A percentile compares a stretch with the other conserved stretches of the same genome.
phyloP scores from a whole-genome alignment of 2,888 invertebrate genomes.

The Boloria euphrosyne region DNA sequence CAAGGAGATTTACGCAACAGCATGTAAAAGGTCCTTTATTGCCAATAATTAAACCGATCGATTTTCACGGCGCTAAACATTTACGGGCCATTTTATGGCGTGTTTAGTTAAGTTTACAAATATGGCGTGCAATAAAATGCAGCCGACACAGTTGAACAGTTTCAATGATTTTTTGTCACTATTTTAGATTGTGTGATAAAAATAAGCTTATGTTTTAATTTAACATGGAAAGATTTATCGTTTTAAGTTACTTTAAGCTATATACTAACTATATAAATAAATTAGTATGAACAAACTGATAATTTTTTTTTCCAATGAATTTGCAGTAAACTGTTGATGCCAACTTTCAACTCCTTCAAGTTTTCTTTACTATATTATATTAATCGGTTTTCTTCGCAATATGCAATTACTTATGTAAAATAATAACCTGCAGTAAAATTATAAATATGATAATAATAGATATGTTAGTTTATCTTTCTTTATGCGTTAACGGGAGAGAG shows the following conservation, averaged over 20 bases:
- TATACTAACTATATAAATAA: not conserved
- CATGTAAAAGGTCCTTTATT: slow-evolving; percentile 24
- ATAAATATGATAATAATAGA: too few species aligned
- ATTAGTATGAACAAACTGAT: too few species aligned
- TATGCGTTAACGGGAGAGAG: too few species aligned
- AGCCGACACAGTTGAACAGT: slow-evolving; percentile 23
- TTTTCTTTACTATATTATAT: too few species aligned
- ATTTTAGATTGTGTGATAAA: slow-evolving; percentile 18
- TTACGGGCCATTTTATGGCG: slow-evolving; percentile 33
- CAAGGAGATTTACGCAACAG: slow-evolving; percentile 11
- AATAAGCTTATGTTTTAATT: slow-evolving; percentile 26
- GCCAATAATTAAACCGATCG: slow-evolving; percentile 28
- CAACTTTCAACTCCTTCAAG: slow-evolving; percentile 6
- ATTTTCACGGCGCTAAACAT: slow-evolving; percentile 39
- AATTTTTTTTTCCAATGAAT: slow-evolving; percentile 1
- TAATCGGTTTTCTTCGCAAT: too few species aligned
- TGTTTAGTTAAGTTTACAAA: slow-evolving; percentile 37
- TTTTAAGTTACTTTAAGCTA: slow-evolving; percentile 8
- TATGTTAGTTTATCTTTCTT: too few species aligned
- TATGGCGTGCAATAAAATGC: slow-evolving; percentile 37
- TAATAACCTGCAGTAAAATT: too few species aligned
- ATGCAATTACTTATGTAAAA: too few species aligned
- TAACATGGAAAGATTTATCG: not conserved
- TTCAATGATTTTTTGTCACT: slow-evolving; percentile 35
- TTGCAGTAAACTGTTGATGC: slow-evolving; percentile 1